Evolutionary conservation across 2,888 invertebrate genomes (phyloP), one percentile per base, ranked within the genome.

Genomic region (Catocala nupta): DNA sequence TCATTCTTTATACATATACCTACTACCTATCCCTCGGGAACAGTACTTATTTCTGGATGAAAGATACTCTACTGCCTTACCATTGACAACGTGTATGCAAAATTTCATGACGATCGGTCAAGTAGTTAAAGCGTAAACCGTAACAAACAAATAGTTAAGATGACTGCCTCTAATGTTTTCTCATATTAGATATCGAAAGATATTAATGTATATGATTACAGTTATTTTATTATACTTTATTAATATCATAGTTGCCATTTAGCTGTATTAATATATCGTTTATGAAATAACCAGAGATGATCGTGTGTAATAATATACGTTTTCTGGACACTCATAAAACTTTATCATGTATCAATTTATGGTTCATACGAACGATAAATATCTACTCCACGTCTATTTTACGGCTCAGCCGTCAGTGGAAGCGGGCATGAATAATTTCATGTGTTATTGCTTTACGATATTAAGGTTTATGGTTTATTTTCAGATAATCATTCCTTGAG

Each of bases 301-400:
- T 48, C 8, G 16, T 25, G 2, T 48, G 7, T 16, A 39, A 39
- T 47, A 55, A 33, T 12, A 45, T 60, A 34, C 59, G 10, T 55
- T 50, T 62, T 65, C 51, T 56, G 55, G 61, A 61, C 63, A 66
- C 59, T 53, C 63, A 72, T 72, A 75, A 70, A 68, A 71, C 50
- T 71, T 67, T 59, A 69, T 74, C 66, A 69, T 65, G 50, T 58
- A 67, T 54, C 58, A 70, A 72, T 72, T 75, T 75, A 75, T 68
- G 59, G 58, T 63, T 52, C 51, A 39, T 11, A 39, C 47, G 42
- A 36, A 55, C 66, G 39, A 69, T 75, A 75, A 75, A 75, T 58
- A 75, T 72, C 42, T 58, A 66, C 58, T 53, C 54, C 13, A 34
- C 55, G 39, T 55, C 45, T 63, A 64, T 57, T 72, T 75, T 73